A percentile compares a stretch with the other conserved stretches of the same genome.
Evolutionary conservation across 2,113 vertebrate genomes (phyloP).

Genomic region (Antigone vipio): DNA sequence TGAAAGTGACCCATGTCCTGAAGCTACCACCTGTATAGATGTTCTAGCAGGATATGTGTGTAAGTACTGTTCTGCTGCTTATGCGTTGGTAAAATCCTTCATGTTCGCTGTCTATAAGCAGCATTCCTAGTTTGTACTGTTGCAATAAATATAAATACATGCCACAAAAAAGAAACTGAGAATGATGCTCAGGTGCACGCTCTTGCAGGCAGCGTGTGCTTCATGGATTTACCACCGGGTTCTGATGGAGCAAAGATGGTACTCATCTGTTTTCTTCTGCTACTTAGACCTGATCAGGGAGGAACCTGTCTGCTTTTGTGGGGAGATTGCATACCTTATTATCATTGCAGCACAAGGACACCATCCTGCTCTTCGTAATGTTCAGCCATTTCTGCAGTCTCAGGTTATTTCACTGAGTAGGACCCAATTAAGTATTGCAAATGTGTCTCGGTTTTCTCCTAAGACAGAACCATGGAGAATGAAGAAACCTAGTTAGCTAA

Average conservation of each 20-base stretch:
- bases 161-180: neutral
- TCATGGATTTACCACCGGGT: neutral
- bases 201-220: neutral
- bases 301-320: neutral
- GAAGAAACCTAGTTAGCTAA: neutral
- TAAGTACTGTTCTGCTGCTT: conserved; percentile 69
- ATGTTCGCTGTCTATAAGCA: fast-evolving
- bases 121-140: neutral
- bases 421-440: neutral
- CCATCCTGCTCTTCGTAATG: neutral
- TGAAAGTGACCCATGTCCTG: conserved; percentile 78
- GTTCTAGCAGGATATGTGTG: conserved; percentile 90
- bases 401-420: neutral
- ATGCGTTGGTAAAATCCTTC: neutral
- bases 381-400: neutral
- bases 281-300: neutral
- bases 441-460: neutral
- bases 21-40: conserved; percentile 79
- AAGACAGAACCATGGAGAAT: neutral
- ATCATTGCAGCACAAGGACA: neutral
- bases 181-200: neutral
- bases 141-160: neutral
- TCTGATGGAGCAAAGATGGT: neutral
- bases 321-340: neutral
- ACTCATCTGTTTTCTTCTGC: neutral